Evolutionary conservation across 1,140 invertebrate species (phyloP), one percentile per base, ranked within the genome.

Genomic region (Drosophila rhopaloa): DNA sequence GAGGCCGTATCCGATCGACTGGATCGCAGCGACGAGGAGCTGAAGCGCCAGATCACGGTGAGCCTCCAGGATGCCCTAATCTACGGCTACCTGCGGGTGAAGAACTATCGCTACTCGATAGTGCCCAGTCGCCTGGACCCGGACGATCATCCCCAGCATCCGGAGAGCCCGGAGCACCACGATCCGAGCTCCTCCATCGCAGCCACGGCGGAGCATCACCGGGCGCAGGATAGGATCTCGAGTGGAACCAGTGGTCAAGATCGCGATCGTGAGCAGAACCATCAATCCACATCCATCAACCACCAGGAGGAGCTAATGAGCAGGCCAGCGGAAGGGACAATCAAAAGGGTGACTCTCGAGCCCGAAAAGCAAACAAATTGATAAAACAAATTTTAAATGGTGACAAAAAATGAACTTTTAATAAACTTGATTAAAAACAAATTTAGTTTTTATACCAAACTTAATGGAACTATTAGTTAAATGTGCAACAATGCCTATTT

Each of bases 31-130:
- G 83, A 88, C 29, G 83, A 88, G 79, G 83, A 88, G 61, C 47
- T 88, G 2, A 88, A 77, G 37, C 83, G 83, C 2, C 83, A 88
- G 51, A 71, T 88, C 2, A 88, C 80, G 0, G 83, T 88, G 0
- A 66, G 75, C 41, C 63, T 88, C 3, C 51, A 88, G 7, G 83
- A 88, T 35, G 83, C 83, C 46, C 50, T 88, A 2, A 83, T 88
- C 62, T 79, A 68, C 27, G 83, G 83, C 5, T 83, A 88, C 29
- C 32, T 88, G 27, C 63, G 67, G 11, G 48, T 88, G 0, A 72
- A 55, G 16, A 59, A 88, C 47, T 70, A 50, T 41, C 84, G 84
- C 6, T 88, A 88, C 4, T 89, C 83, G 5, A 73, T 80, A 16
- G 71, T 62, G 0, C 24, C 32, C 0, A 72, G 19, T 53, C 61